A percentile compares a stretch with the other conserved stretches of the same genome.
Conservation (phyloP, 2,888 invertebrate species). For the Dicyrtomina minuta region DNA sequence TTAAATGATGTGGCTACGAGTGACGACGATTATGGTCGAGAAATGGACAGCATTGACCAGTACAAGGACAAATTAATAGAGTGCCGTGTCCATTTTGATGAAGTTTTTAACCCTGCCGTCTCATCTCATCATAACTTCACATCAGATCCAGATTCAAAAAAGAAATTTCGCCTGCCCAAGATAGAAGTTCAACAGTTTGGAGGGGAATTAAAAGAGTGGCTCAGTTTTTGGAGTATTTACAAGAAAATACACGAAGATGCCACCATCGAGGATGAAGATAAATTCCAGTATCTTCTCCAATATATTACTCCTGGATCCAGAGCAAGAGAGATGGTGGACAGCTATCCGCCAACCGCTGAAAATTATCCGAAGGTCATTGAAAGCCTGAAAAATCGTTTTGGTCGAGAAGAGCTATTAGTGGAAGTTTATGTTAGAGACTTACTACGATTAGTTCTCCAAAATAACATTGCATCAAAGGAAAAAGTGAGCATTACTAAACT, state of each 20-base stretch:
- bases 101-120: too few relatives aligned
- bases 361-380: constrained; percentile 30
- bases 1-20: too few relatives aligned
- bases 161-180: too few relatives aligned
- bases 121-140: too few relatives aligned
- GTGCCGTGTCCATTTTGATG: too few relatives aligned
- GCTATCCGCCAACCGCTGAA: constrained; percentile 22
- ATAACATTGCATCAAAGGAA: constrained; percentile 31
- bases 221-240: too few relatives aligned
- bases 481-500: constrained; percentile 25
- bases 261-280: constrained; percentile 14
- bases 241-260: constrained; percentile 28
- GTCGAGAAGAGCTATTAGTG: constrained; percentile 11
- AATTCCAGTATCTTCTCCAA: constrained; percentile 30
- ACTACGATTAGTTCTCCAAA: constrained; percentile 7
- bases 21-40: too few relatives aligned
- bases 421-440: constrained; percentile 29
- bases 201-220: too few relatives aligned
- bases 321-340: constrained; percentile 13
- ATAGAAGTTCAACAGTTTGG: too few relatives aligned
- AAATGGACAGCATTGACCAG: too few relatives aligned
- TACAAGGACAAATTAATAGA: too few relatives aligned
- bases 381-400: constrained; percentile 21
- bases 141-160: too few relatives aligned
- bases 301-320: neutral